Base-by-base conservation (phyloP, 2,113 vertebrate genomes). In the Pseudolaguvia tuberculata region DNA sequence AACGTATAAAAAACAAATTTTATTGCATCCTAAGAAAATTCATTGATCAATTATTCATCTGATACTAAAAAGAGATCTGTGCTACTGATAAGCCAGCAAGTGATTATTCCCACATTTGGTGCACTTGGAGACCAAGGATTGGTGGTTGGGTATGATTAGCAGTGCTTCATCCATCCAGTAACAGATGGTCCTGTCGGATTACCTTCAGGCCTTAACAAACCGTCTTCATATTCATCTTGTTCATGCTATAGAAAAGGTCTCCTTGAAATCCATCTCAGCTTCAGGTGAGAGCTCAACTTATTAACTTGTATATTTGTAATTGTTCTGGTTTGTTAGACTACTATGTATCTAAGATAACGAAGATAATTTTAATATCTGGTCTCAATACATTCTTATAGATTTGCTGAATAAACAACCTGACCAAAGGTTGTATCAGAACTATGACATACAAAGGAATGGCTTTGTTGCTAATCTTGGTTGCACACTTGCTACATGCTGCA, bases 401-500 rank as follows among this genome's bases (percentile, higher is more conserved):
- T 39, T 75, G 62, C 52, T 68, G 50, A 39, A 59, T 79, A 29
- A 51, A 47, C 58, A 27, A 25, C 50, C 29, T 57, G 75, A 76
- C 31, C 9, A n/a, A 71, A 20, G 52, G 39, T 39, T 72, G 29
- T 77, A 29, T 27, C 56, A 74, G 58, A 42, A 50, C 25, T 70
- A 89, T 87, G 88, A 76, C 45, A 51, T 58, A 69, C 39, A 78
- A 66, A 50, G 29, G 48, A 58, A 81, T 69, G 1, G 67, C 66
- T 5, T 20, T 86, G 52, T 75, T 91, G 63, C 80, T 91, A 77
- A 61, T 89, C 50, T 82, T 52, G 39, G 39, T 42, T 25, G 81
- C 72, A 29, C 82, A 80, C 61, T 45, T 58, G 15, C 77, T 87
- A 58, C 85, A 85, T 1, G 76, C 84, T 25, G 88, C 86, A 0